Evolutionary conservation across 92 coral and sea anemone genomes (phyloP), one percentile per base, ranked within the genome.

Genomic region (Scolanthus callimorphus): DNA sequence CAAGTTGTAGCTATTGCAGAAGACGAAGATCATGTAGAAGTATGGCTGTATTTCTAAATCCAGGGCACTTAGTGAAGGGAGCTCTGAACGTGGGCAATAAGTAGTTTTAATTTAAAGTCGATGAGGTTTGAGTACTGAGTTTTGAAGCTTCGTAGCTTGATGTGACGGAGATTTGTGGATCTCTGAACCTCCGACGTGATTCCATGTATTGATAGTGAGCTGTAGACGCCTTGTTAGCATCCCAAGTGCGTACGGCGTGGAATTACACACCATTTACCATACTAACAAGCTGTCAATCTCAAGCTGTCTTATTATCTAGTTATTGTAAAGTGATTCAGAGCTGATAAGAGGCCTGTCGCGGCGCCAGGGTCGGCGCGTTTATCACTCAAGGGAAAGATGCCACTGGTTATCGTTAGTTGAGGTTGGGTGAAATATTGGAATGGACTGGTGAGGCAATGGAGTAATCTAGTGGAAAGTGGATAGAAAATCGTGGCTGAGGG

Each of bases 231-330:
- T 78, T 59, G 84, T 71, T 70, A 70, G 84, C 43, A 62, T 11
- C n/a, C 71, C 62, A 55, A 29, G 48, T 41, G 53, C 57, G 80
- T 54, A 74, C 53, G 57, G 65, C 63, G 29, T 17, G 6, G 64
- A 69, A 62, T 24, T 63, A 46, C 30, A 48, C 63, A 59, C 67
- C 39, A 74, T 69, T 73, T 64, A 76, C 66, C 59, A 3, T 69
- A 56, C 90, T 87, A 87, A 87, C 90, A 83, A 87, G 96, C 86
- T 80, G 81, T 73, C 82, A 83, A 72, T 76, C 47, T 63, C 76
- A 87, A 56, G n/a, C 96, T 87, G 96, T 84, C 96, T 61, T 67
- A 87, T 87, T 87, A 87, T 87, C 91, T 87, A 69, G 83, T 87
- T 87, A 83, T 80, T 29, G 74, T 53, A 49, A 76, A 71, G 52